These are phyloP conservation scores for Pleuronectes platessa DNA, from an alignment of 2,113 vertebrate species.

Conservation along the genomic window DNA sequence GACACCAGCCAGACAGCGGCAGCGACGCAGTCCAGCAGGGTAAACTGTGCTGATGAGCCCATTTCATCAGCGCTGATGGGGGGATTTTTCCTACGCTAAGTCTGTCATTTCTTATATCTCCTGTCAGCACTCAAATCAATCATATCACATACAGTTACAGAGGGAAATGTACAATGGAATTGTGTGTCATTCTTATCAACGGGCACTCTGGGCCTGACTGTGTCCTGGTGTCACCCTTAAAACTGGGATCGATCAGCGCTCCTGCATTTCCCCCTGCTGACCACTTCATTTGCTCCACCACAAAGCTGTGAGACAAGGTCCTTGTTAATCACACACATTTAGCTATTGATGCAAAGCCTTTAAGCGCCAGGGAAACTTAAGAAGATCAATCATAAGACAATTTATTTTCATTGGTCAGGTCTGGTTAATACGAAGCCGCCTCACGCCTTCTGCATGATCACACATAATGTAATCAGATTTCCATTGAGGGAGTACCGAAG, in stretches of 20 bases:
- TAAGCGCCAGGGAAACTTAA: constrained; percentile 15
- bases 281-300: constrained; percentile 4
- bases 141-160: neutral
- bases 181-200: neutral
- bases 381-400: constrained; percentile 60
- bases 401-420: constrained; percentile 45
- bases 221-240: constrained; percentile 1
- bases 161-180: neutral
- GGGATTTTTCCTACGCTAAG: neutral
- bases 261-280: constrained; percentile 3
- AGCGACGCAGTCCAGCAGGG: constrained; percentile 18
- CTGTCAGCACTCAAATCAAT: neutral
- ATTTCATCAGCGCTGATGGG: constrained; percentile 10
- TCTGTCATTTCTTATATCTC: neutral
- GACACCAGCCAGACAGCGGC: constrained; percentile 33
- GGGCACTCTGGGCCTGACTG: neutral
- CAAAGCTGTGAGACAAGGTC: constrained; percentile 2
- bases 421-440: constrained; percentile 42
- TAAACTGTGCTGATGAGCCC: constrained; percentile 5
- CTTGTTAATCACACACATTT: constrained; percentile 42
- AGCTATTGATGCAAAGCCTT: constrained; percentile 34
- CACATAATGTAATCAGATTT: constrained; percentile 60
- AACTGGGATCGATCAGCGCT: neutral
- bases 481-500: constrained; percentile 34
- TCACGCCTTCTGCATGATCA: constrained; percentile 48